Evolutionary conservation across 2,113 vertebrate species (phyloP), one percentile per base, ranked within the genome.

Genomic region (Rhabdomys dilectus): DNA sequence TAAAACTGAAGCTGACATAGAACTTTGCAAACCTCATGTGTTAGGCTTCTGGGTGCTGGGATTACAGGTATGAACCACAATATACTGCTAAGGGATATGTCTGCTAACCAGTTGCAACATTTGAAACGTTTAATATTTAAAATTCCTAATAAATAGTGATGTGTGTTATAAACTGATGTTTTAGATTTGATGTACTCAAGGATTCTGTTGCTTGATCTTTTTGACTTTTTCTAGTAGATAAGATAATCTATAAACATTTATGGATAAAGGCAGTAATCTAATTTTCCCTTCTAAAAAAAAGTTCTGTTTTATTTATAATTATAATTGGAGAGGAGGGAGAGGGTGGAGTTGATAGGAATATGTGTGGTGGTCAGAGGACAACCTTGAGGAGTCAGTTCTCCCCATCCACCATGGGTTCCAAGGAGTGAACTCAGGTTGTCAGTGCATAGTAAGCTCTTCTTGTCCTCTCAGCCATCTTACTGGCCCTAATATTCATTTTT

Each of bases 141-240:
- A 95, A 82, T 92, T 72, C n/a, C 11, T 60, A 4, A n/a, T 72
- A n/a, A 91, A 42, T 81, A 95, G 70, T 48, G 70, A 42, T 58
- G 39, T 17, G 62, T 64, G 60, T 51, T 51, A 56, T 22, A 82
- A 81, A 70, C 39, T 39, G 22, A 36, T 91, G 29, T 72, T 94
- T 92, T 87, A 72, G 58, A 62, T 70, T 70, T 96, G 86, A 88
- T 88, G n/a, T 92, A 87, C 51, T 89, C 85, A 5, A 17, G 24
- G 53, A 53, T 70, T 92, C 95, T 89, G 26, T 93, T 92, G 24
- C 45, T 91, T 90, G 64, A 56, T 64, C 53, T 60, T 93, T 62
- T 42, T 73, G 17, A 19, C 7, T 84, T 91, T 97, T 82, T 88
- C n/a, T 17, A 85, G 68, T 78, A 91, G 53, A 80, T 92, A 53